Evolutionary conservation across 2,888 invertebrate genomes (phyloP).

Genomic region (Gymnoscelis rufifasciata): DNA sequence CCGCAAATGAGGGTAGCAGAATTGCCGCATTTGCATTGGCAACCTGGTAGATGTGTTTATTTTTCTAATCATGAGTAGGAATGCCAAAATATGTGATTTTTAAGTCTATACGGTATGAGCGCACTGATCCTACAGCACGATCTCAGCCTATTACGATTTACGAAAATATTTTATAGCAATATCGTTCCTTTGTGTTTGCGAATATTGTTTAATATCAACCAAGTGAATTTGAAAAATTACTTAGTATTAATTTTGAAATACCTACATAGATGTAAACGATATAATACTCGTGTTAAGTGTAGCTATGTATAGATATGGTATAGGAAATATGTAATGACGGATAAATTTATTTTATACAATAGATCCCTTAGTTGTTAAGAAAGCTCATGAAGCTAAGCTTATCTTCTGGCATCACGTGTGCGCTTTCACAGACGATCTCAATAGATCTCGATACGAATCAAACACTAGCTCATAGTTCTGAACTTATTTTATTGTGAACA

Average conservation of each 20-base stretch:
- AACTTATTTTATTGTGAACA: conserved; percentile 15
- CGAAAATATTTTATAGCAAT: too few relatives aligned
- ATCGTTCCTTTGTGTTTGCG: background rate
- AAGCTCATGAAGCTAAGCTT: conserved; percentile 29
- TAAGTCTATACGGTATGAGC: too few relatives aligned
- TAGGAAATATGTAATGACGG: conserved; percentile 42
- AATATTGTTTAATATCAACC: conserved; percentile 10
- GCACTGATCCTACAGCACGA: too few relatives aligned
- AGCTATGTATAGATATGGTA: conserved; percentile 54
- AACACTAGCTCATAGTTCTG: conserved; percentile 14
- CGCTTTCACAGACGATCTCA: conserved; percentile 43
- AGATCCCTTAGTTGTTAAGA: conserved; percentile 29
- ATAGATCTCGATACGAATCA: conserved; percentile 23
- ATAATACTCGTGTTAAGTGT: conserved; percentile 52
- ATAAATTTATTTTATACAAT: conserved; percentile 74
- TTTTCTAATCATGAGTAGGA: too few relatives aligned
- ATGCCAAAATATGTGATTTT: too few relatives aligned
- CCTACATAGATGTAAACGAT: conserved; percentile 28
- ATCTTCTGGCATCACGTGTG: conserved; percentile 43
- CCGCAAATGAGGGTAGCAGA: too few relatives aligned
- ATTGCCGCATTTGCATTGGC: too few relatives aligned
- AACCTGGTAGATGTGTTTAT: too few relatives aligned
- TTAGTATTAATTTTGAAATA: conserved; percentile 19
- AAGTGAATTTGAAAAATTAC: conserved; percentile 4
- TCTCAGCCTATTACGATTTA: background rate